These are phyloP conservation scores for Drosophila mauritiana DNA, from an alignment of 1,140 invertebrate genomes.

Conservation along the genomic window DNA sequence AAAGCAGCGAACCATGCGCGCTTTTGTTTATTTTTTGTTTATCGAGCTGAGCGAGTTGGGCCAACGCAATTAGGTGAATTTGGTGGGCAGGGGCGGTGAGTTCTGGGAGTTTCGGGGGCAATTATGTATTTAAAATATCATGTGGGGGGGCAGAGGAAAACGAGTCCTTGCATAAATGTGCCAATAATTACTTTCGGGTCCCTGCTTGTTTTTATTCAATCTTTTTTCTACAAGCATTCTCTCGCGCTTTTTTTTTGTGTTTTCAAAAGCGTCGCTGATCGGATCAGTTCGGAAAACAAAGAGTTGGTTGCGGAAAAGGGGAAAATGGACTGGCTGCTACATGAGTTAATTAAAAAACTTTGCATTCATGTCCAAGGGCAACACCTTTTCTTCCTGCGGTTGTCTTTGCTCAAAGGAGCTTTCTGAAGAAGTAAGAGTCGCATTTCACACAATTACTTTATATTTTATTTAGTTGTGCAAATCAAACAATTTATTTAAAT, in stretches of 20 bases:
- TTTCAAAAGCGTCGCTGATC: slow-evolving; percentile 47
- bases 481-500: too few species aligned
- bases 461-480: too few species aligned
- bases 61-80: slow-evolving; percentile 66
- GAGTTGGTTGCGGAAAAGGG: slow-evolving; percentile 2
- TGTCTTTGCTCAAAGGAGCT: not conserved
- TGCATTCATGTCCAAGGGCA: slow-evolving; percentile 34
- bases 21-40: slow-evolving; percentile 55
- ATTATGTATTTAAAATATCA: slow-evolving; percentile 81
- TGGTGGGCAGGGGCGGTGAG: not conserved
- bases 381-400: slow-evolving; percentile 1
- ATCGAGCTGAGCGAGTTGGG: slow-evolving; percentile 47
- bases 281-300: slow-evolving; percentile 62
- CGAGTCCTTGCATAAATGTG: slow-evolving; percentile 80
- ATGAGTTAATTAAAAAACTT: slow-evolving; percentile 80
- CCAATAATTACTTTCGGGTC: slow-evolving; percentile 78
- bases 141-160: slow-evolving; percentile 38
- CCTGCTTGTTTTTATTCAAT: slow-evolving; percentile 51
- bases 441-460: slow-evolving; percentile 3
- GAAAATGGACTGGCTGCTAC: slow-evolving; percentile 29
- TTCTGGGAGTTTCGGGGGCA: slow-evolving; percentile 36
- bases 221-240: slow-evolving; percentile 13
- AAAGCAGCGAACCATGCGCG: slow-evolving; percentile 52
- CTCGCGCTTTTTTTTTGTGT: slow-evolving; percentile 32
- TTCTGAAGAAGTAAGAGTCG: not conserved